Evolutionary conservation across 2,888 invertebrate species (phyloP).

Genomic region (Dimorphilus gyrociliatus): DNA sequence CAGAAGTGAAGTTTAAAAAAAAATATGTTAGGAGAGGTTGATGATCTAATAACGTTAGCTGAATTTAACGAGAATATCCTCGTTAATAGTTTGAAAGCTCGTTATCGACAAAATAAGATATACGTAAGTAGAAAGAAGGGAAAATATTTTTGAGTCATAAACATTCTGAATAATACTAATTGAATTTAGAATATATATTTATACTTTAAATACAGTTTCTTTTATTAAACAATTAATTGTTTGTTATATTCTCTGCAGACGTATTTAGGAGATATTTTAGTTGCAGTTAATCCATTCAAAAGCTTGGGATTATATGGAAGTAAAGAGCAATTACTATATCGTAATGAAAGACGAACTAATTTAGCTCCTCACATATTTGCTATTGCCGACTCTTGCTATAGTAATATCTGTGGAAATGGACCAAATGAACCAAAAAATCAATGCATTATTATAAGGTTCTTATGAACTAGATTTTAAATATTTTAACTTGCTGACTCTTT

Average conservation of each 20-base stretch:
- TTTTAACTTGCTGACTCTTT: too few relatives aligned
- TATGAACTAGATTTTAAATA: not conserved
- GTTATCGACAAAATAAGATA: conserved; percentile 21
- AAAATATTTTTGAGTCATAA: too few relatives aligned
- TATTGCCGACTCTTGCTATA: conserved; percentile 28
- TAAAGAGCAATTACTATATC: too few relatives aligned
- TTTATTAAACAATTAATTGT: conserved; percentile 2
- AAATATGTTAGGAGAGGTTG: conserved; percentile 15
- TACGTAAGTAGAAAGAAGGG: conserved; percentile 19
- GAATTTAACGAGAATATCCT: conserved; percentile 24
- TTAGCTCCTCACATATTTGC: conserved; percentile 35
- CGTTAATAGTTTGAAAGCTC: conserved; percentile 19
- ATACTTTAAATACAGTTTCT: too few relatives aligned
- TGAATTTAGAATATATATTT: too few relatives aligned
- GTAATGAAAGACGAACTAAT: too few relatives aligned
- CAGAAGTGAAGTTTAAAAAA: too few relatives aligned
- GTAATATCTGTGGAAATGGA: conserved; percentile 21
- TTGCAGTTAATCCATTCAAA: conserved; percentile 12
- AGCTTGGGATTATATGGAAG: conserved; percentile 7
- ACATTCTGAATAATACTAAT: too few relatives aligned
- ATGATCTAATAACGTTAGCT: conserved; percentile 24
- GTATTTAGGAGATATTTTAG: conserved; percentile 12
- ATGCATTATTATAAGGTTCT: conserved; percentile 30
- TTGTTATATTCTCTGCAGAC: conserved; percentile 7
- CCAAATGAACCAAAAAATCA: conserved; percentile 21